Evolutionary conservation across 2,113 vertebrate genomes (phyloP).

Genomic region (Pitta sordida): DNA sequence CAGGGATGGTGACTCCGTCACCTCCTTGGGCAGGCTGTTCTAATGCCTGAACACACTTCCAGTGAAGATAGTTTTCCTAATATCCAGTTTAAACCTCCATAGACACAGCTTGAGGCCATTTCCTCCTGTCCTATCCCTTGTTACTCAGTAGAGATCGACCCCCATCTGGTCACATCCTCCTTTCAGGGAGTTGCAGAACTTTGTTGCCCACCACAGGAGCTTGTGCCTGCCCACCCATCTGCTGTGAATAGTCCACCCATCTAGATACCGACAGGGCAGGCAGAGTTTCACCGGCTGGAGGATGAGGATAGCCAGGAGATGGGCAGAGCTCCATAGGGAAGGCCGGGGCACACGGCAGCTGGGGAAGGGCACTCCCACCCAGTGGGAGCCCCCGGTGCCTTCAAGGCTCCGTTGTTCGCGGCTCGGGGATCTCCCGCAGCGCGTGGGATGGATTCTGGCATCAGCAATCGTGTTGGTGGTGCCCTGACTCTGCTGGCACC

Average conservation of each 20-base stretch:
- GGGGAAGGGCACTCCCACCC: background rate
- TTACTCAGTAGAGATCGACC: background rate
- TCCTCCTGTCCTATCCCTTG: background rate
- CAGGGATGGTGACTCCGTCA: no score
- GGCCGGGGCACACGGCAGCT: background rate
- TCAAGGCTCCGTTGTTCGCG: background rate
- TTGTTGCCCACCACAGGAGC: rapidly evolving
- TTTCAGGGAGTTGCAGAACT: background rate
- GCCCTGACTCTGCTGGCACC: background rate
- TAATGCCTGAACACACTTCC: background rate
- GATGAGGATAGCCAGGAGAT: background rate
- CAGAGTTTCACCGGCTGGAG: background rate
- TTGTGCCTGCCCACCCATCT: background rate
- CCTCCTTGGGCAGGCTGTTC: background rate
- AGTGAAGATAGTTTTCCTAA: background rate
- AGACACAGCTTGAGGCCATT: background rate
- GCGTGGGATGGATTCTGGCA: background rate
- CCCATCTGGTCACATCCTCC: no score
- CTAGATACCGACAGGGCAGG: background rate
- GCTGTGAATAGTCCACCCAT: background rate
- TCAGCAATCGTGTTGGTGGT: rapidly evolving
- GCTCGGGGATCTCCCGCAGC: background rate
- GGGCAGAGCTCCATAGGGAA: background rate
- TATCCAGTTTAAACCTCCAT: background rate
- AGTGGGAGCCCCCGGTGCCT: background rate